Evolutionary conservation across 2,113 vertebrate genomes (phyloP).

Genomic region (Laticauda colubrina): DNA sequence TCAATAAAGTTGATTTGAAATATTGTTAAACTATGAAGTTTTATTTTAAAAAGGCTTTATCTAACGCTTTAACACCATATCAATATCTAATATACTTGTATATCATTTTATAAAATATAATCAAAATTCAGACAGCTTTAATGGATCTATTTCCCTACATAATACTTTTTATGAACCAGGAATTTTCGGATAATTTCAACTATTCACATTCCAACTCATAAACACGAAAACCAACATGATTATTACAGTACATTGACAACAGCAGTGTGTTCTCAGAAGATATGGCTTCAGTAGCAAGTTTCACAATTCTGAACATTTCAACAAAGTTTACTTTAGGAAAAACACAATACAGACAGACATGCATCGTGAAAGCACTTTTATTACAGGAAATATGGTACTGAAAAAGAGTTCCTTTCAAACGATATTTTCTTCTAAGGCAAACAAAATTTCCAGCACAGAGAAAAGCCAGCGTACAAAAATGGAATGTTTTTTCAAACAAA

Average conservation of each 20-base stretch:
- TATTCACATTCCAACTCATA: not conserved
- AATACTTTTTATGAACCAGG: not conserved
- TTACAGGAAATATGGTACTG: constrained; percentile 27
- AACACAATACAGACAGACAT: not conserved
- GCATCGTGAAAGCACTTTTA: constrained; percentile 23
- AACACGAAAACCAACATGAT: not conserved
- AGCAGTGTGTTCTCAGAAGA: not conserved
- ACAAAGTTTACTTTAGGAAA: constrained; percentile 55
- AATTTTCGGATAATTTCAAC: not conserved
- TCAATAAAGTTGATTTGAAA: not conserved
- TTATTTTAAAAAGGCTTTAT: not conserved
- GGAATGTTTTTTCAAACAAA: constrained; percentile 19
- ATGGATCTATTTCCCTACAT: not conserved
- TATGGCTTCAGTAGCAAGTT: not conserved
- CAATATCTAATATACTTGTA: not conserved
- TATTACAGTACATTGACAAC: no score
- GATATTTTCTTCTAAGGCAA: constrained; percentile 7
- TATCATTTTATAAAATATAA: not conserved
- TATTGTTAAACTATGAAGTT: not conserved
- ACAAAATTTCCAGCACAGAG: constrained; percentile 32
- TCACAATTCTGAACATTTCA: not conserved
- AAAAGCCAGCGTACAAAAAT: constrained; percentile 37
- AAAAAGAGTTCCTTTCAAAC: constrained; percentile 20
- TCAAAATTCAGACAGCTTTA: not conserved
- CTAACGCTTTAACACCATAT: not conserved